Conservation (phyloP, 2,888 invertebrate genomes). For the Coleophora flavipennella region DNA sequence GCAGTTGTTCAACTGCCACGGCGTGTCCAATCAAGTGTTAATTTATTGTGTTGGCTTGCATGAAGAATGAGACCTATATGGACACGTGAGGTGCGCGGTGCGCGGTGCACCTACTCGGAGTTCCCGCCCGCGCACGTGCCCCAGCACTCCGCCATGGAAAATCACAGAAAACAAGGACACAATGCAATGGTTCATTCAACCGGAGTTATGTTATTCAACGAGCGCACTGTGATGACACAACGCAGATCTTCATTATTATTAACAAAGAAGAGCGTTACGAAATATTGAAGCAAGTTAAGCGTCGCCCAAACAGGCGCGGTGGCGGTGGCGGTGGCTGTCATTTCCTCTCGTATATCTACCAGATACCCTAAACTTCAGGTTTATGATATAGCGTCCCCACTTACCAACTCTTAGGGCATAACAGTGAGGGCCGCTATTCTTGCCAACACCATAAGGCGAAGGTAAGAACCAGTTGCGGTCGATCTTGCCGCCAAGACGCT, state of each 20-base stretch:
- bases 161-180: constrained; percentile 72
- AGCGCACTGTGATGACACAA: constrained; percentile 66
- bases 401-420: too few species aligned
- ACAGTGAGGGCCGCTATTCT: too few species aligned
- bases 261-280: constrained; percentile 58
- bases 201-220: constrained; percentile 65
- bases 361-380: too few species aligned
- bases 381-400: too few species aligned
- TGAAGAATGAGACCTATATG: constrained; percentile 20
- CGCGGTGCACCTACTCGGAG: constrained; percentile 21
- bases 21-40: constrained; percentile 30
- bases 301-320: too few species aligned
- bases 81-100: constrained; percentile 30
- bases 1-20: constrained; percentile 27
- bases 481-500: too few species aligned
- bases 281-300: constrained; percentile 50
- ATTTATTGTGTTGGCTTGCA: constrained; percentile 39
- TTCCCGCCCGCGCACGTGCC: constrained; percentile 40
- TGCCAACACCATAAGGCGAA: too few species aligned
- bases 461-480: too few species aligned
- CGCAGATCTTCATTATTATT: constrained; percentile 63
- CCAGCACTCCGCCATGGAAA: constrained; percentile 44
- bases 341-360: too few species aligned
- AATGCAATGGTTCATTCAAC: constrained; percentile 71
- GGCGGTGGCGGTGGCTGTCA: too few species aligned